Evolutionary conservation across 1,140 invertebrate genomes (phyloP), one percentile per base, ranked within the genome.

Genomic region (Tribolium madens): DNA sequence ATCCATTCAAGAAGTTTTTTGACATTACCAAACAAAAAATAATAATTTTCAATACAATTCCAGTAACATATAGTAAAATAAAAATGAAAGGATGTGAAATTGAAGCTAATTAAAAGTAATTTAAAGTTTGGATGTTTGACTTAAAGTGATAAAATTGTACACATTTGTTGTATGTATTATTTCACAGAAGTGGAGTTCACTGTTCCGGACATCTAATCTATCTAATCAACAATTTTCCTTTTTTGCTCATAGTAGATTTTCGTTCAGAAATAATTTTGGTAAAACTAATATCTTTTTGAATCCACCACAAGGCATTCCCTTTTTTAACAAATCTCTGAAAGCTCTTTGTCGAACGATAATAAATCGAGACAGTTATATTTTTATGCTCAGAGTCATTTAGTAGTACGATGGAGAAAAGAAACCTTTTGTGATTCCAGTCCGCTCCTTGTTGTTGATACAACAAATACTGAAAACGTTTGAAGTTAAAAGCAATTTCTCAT

Each of bases 401-500:
- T 18, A 64, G 57, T 64, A 64, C 31, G 57, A 12, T 33, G 26
- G 57, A 64, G 26, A 26, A 64, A 64, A 64, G 57, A 64, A 64
- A 64, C 57, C 57, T 36, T 64, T 64, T 64, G 57, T 64, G 57
- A 64, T 64, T 64, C 57, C 26, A 64, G 18, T 64, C 52, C 10
- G 52, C 18, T 57, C 57, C 21, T 33, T 64, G 21, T 64, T 64
- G 57, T 36, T 64, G 57, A 64, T 64, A 64, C 57, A 64, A 64
- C 57, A 64, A 64, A 33, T 57, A 33, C 57, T 64, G 57, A 33
- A 64, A 64, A 31, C 57, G 57, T 64, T 64, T 64, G 57, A 64
- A 64, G 57, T 64, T 64, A 36, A 64, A 64, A 64, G 57, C 57
- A 64, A 64, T 64, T 64, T 64, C 57, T 64, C 57, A 31, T 64